Base-by-base conservation (phyloP, 2,797 vertebrate genomes). In the Falco columbarius region DNA sequence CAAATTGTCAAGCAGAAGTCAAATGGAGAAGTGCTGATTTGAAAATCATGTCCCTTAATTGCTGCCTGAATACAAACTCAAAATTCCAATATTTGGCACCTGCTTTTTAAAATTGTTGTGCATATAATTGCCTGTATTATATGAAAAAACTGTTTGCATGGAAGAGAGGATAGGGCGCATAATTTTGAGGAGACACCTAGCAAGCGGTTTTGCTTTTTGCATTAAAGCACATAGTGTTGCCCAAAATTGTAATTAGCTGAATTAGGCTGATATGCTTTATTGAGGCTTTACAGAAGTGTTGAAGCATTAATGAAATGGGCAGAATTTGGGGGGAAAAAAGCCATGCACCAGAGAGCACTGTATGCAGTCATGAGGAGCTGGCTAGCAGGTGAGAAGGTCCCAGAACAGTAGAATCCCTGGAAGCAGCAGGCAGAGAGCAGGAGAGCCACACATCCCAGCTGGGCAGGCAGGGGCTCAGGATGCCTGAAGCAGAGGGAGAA, bases 1-100 rank as follows among this genome's bases (percentile, higher is more conserved):
- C 85, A 90, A 81, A 92, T 23, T 76, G 77, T 68, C 83, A 92
- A 90, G 84, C 59, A 94, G 67, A 77, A 96, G 46, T 75, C 94
- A 96, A 79, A 86, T 2, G 7, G 68, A 90, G 89, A 93, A 61
- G 5, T n/a, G 70, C 29, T 58, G 68, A 86, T 91, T 90, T 86
- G 81, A 85, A 94, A 90, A 94, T 73, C 36, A 36, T 29, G 61
- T 68, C 68, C 61, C 54, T 94, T 90, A 93, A 93, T 65, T 91
- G 61, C 72, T 86, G 44, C 44, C 77, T 89, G 87, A 93, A 74
- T 74, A 89, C 18, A 23, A 95, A 83, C 61, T 79, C 54, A 47
- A 68, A 88, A 88, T 71, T 32, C 42, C 26, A 92, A 17, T 68
- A 90, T 47, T 71, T 83, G 62, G 67, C 67, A 88, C 58, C 38